Base-by-base conservation (phyloP, 2,888 invertebrate genomes). In the Parnassius smintheus region DNA sequence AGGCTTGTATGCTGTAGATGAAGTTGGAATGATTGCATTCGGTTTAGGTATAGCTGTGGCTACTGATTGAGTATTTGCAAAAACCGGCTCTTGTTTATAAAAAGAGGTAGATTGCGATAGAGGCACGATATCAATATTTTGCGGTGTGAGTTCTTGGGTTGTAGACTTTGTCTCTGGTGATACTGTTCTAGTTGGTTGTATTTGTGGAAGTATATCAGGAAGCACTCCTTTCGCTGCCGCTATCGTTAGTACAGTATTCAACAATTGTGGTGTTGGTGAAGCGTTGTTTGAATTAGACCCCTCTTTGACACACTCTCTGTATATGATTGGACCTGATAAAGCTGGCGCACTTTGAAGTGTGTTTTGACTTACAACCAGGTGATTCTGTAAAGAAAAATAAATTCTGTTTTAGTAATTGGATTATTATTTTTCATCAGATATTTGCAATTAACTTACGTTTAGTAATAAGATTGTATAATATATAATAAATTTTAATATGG, bases 371-470 rank as follows among this genome's bases (percentile, higher is more conserved):
- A 55, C 64, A 51, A 66, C 64, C 50, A 59, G 57, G 25, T 54
- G 54, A 54, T 62, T 57, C 74, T 74, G 72, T 25, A 69, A 66
- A 45, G 49, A 59, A 58, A 62, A 41, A 55, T 8, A 12, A 8
- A 49, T 46, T 45, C 4, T 46, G 9, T 52, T 22, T 35, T 10
- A 25, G 13, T 53, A 59, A 18, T 49, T 61, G 13, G 7, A 7
- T 45, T 13, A 49, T 8, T 13, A 13, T 44, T n/a, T 9, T 12
- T 13, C 8, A 9, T 13, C 8, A 9, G 13, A 9, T 49, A 49
- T 18, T 13, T 49, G 18, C 13, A 9, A 49, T 67, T 59, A 59
- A 79, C 81, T 83, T 78, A 87, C 86, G 61, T 72, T 70, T 49
- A 74, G 42, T 53, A 67, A 70, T 68, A 79, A 70, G 49, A 79